Evolutionary conservation across 2,797 vertebrate species (phyloP).

Genomic region (Scomberomorus guttatus): DNA sequence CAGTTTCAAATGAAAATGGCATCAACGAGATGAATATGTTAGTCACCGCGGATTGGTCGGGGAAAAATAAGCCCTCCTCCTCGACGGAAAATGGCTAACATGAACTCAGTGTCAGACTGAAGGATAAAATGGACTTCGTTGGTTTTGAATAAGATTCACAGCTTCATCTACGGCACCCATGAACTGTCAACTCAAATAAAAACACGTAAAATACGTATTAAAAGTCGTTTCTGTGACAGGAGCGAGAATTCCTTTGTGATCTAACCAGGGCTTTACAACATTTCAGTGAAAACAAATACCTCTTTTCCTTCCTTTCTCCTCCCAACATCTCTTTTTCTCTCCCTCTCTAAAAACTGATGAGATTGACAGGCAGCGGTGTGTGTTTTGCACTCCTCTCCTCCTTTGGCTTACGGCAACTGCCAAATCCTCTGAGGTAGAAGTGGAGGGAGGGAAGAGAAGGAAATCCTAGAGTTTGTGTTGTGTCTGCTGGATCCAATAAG

Average conservation of each 20-base stretch:
- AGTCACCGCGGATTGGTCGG: background rate
- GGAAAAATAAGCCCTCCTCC: conserved; percentile 11
- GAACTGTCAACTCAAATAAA: conserved; percentile 56
- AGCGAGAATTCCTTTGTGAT: conserved; percentile 63
- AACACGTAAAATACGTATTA: conserved; percentile 34
- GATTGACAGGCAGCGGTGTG: conserved; percentile 61
- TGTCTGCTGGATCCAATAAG: conserved; percentile 53
- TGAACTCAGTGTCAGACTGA: conserved; percentile 26
- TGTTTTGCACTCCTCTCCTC: conserved; percentile 40
- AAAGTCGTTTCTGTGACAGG: conserved; percentile 46
- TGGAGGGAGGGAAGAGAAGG: conserved; percentile 23
- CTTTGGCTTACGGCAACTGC: conserved; percentile 42
- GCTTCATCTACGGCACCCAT: conserved; percentile 42
- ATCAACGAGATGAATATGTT: conserved; percentile 2
- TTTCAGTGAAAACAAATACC: conserved; percentile 71
- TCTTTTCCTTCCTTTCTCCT: conserved; percentile 62
- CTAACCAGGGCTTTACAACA: conserved; percentile 72
- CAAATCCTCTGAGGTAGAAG: conserved; percentile 54
- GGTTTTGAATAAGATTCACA: conserved; percentile 37
- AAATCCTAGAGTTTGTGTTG: conserved; percentile 49
- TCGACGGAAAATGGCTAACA: conserved; percentile 11
- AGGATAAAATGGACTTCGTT: conserved; percentile 8
- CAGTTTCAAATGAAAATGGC: background rate
- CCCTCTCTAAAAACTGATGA: conserved; percentile 62
- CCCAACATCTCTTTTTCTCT: conserved; percentile 53